These are phyloP conservation scores for Numenius arquata DNA, from an alignment of 2,113 vertebrate genomes.

Conservation along the genomic window DNA sequence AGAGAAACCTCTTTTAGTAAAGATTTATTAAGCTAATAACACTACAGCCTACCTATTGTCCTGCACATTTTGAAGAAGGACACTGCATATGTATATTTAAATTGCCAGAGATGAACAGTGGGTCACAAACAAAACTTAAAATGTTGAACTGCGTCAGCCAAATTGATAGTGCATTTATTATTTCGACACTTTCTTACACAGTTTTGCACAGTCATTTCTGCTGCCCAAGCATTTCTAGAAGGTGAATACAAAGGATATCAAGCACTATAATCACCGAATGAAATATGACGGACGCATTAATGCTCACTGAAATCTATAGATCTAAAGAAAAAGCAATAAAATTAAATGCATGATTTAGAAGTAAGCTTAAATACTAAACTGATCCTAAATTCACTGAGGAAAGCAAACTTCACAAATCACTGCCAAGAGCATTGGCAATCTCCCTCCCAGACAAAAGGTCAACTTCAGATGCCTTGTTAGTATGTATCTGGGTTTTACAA, in stretches of 20 bases:
- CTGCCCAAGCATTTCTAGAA: conserved; percentile 33
- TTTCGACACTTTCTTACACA: neutral
- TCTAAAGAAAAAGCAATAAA: conserved; percentile 35
- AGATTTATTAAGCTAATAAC: neutral
- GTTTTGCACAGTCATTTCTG: neutral
- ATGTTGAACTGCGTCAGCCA: neutral
- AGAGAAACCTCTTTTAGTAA: neutral
- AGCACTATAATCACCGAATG: conserved; percentile 1
- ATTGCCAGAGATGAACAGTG: neutral
- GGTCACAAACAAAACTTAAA: conserved; percentile 31
- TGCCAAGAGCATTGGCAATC: neutral
- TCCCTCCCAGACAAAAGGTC: conserved; percentile 30
- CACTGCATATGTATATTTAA: neutral
- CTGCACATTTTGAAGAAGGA: neutral
- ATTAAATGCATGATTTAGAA: conserved; percentile 31
- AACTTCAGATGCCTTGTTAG: neutral
- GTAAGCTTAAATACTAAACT: conserved; percentile 11
- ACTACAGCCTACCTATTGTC: neutral
- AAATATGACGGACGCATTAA: conserved; percentile 2
- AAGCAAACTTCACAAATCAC: conserved; percentile 8
- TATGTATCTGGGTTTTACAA: neutral
- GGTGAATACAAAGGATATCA: conserved; percentile 18
- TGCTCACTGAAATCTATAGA: neutral
- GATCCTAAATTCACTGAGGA: conserved; percentile 26
- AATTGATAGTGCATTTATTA: neutral